These are phyloP conservation scores for Notodonta ziczac DNA, from an alignment of 2,888 invertebrate genomes.

Conservation along the genomic window DNA sequence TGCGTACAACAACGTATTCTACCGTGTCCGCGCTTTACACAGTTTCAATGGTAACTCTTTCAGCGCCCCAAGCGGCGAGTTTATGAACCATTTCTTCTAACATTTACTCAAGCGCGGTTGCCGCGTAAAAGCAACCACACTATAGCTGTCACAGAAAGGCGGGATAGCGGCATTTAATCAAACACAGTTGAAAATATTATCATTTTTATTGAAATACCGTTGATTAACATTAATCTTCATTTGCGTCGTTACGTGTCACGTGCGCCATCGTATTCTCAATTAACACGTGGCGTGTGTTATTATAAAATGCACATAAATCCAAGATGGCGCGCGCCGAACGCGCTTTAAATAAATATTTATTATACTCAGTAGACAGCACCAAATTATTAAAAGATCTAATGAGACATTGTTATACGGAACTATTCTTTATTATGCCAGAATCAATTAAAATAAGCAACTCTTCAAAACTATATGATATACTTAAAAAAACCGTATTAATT, in stretches of 20 bases:
- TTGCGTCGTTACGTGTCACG: slow-evolving; percentile 51
- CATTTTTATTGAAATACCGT: slow-evolving; percentile 69
- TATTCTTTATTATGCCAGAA: slow-evolving; percentile 4
- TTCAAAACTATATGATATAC: neutral
- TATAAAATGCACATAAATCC: slow-evolving; percentile 51
- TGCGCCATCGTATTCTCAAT: slow-evolving; percentile 62
- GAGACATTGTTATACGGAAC: slow-evolving; percentile 18
- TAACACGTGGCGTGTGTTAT: slow-evolving; percentile 41
- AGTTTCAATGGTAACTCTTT: too few relatives aligned
- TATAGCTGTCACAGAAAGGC: too few relatives aligned
- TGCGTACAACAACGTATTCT: too few relatives aligned
- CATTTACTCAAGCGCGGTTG: too few relatives aligned
- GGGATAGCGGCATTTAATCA: slow-evolving; percentile 41
- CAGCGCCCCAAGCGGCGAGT: too few relatives aligned
- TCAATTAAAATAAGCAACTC: neutral
- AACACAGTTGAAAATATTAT: slow-evolving; percentile 49
- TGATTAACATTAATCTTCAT: slow-evolving; percentile 56
- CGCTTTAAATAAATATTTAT: slow-evolving; percentile 32
- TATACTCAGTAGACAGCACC: slow-evolving; percentile 42
- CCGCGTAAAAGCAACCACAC: too few relatives aligned
- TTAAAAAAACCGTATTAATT: too few relatives aligned
- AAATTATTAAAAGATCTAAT: slow-evolving; percentile 28
- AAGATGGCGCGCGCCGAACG: slow-evolving; percentile 31
- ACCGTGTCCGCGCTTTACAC: too few relatives aligned
- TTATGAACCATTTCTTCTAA: too few relatives aligned